Conservation (phyloP, 2,113 vertebrate genomes). For the Gadus macrocephalus region DNA sequence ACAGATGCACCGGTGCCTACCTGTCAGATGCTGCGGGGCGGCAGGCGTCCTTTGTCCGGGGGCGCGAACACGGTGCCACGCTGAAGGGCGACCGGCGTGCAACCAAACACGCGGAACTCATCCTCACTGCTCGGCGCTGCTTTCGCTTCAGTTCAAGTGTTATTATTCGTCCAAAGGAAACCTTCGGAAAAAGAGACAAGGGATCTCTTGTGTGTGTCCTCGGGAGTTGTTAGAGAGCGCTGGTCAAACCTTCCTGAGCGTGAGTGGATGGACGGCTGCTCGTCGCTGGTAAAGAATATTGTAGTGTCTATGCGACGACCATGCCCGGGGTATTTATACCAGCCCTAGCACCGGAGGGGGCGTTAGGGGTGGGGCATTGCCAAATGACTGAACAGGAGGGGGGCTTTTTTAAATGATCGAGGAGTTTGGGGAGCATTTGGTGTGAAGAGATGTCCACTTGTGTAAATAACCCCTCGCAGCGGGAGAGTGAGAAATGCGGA, state of each 20-base stretch:
- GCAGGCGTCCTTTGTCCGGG: constrained; percentile 1
- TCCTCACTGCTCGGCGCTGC: constrained; percentile 8
- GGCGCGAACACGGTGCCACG: constrained; percentile 15
- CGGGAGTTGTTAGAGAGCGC: too few relatives aligned
- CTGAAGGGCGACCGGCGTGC: constrained; percentile 26
- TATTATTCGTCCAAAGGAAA: too few relatives aligned
- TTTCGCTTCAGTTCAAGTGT: too few relatives aligned
- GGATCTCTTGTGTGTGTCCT: too few relatives aligned
- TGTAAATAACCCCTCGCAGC: constrained; percentile 68
- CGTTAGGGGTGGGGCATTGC: constrained; percentile 13
- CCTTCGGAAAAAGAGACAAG: too few relatives aligned
- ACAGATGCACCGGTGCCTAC: constrained; percentile 26
- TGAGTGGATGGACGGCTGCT: background rate
- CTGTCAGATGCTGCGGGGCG: constrained; percentile 32
- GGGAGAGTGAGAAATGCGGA: constrained; percentile 58
- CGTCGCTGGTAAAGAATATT: background rate
- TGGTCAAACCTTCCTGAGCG: background rate
- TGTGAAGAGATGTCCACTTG: constrained; percentile 73
- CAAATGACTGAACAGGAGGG: constrained; percentile 13
- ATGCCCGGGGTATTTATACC: constrained; percentile 31
- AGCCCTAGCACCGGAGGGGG: background rate
- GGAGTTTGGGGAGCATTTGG: constrained; percentile 41
- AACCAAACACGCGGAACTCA: constrained; percentile 50
- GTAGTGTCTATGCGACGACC: background rate
- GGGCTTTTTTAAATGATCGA: background rate